Evolutionary conservation across 92 coral and sea anemone genomes (phyloP), one percentile per base, ranked within the genome.

Genomic region (Blastomussa wellsi): DNA sequence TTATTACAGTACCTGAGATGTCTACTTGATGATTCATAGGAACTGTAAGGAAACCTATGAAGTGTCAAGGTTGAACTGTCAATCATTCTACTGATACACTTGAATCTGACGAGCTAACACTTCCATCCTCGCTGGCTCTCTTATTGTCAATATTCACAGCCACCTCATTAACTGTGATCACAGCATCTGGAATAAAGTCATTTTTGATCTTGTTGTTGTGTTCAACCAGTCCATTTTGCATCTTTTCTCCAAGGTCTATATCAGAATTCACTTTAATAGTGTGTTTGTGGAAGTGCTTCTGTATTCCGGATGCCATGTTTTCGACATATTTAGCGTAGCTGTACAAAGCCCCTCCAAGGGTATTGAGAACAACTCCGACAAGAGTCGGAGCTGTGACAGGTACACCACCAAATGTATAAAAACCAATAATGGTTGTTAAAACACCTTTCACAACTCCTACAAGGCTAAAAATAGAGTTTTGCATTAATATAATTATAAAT

Each of bases 321-420:
- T 96, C 98, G 14, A 81, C 20, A 81, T 96, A 94, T 76, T 93
- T 96, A 31, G 98, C 94, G 60, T 92, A 96, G 79, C 90, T 89
- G 83, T 96, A 96, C 1, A 89, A 73, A 17, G 88, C 80, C 35
- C 95, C 94, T 35, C 99, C 99, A 2, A 89, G 47, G 37, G 98
- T 92, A 83, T 94, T 96, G 1, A 96, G 88, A 9, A 76, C 26
- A 17, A 96, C 85, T 47, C 99, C 99, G n/a, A 88, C 70, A 13
- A 96, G 59, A 1, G 87, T 87, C 22, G 92, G 74, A 7, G 85
- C 35, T 13, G 95, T 92, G n/a, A 87, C 89, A 13, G 95, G 91
- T 5, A 94, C 95, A 5, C 99, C 99, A 49, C 99, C 99, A 88
- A 96, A 96, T 9, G 99, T 92, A 87, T 94, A 96, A 80, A 96